Conservation (phyloP, 2,113 vertebrate species). For the Hiodon alosoides region DNA sequence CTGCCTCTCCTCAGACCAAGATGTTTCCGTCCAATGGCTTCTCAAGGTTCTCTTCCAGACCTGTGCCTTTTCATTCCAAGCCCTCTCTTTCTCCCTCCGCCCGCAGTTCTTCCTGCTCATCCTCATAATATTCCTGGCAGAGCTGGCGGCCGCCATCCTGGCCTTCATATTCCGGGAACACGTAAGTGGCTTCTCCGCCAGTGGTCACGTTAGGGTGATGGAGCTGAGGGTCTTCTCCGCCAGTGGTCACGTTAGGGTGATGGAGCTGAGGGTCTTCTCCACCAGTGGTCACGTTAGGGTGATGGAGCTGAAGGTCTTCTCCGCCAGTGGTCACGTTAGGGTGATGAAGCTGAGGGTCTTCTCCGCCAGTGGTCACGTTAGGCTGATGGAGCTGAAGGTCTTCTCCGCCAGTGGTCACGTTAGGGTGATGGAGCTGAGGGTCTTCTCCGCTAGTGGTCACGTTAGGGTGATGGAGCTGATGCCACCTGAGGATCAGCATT, state of each 20-base stretch:
- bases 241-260: too few relatives aligned
- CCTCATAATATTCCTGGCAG: slow-evolving; percentile 87
- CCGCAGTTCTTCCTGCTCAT: slow-evolving; percentile 92
- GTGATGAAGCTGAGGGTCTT: background rate
- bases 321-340: background rate
- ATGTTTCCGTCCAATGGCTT: background rate
- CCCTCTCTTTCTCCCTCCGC: background rate
- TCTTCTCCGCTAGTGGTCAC: background rate
- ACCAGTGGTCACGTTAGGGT: background rate
- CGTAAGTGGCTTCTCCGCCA: slow-evolving; percentile 60
- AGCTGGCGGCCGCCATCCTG: slow-evolving; percentile 85
- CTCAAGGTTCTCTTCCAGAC: background rate
- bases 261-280: background rate
- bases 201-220: background rate
- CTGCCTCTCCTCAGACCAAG: background rate
- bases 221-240: background rate
- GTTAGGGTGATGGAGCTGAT: background rate
- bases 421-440: too few relatives aligned
- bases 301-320: background rate
- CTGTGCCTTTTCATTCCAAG: background rate
- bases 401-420: background rate
- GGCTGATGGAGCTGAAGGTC: too few relatives aligned
- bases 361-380: background rate
- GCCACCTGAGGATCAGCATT: background rate
- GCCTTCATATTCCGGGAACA: slow-evolving; percentile 90